Percentiles rank a stretch among this genome's conserved stretches.
Conservation (phyloP, 2,797 vertebrate genomes). For the Columba guinea region DNA sequence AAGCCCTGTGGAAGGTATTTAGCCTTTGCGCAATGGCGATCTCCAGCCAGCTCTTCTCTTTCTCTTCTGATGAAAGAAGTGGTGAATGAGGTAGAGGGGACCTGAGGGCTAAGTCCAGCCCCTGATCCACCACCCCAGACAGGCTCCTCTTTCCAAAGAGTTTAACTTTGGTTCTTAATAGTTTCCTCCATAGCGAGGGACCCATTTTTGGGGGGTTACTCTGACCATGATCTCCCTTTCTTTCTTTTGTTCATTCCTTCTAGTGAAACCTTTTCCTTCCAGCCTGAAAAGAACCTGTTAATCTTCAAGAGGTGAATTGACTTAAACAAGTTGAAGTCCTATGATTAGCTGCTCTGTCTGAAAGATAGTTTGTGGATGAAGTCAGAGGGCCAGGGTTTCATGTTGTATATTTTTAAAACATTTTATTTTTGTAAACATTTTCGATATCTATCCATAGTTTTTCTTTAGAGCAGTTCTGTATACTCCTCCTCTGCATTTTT, state of each 20-base stretch:
- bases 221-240: not conserved
- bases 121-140: not conserved
- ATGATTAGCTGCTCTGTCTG: not conserved
- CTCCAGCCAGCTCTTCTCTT: not conserved
- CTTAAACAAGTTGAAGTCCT: not conserved
- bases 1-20: not conserved
- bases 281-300: not conserved
- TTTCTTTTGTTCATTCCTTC: not conserved
- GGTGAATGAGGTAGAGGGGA: not conserved
- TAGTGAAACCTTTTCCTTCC: not conserved
- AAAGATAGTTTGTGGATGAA: not conserved
- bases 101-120: not conserved
- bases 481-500: not conserved
- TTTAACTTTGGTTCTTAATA: not conserved
- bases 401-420: not conserved
- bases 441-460: not conserved
- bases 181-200: not conserved
- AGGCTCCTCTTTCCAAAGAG: not conserved
- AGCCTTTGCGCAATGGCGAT: not conserved
- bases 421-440: not conserved
- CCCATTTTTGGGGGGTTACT: not conserved
- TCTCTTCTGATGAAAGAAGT: not conserved
- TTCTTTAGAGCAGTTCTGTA: not conserved
- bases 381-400: not conserved
- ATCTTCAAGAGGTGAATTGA: not conserved